phyloP scores from a whole-genome alignment of 2,113 vertebrate species.

The Corydoras sp. region DNA sequence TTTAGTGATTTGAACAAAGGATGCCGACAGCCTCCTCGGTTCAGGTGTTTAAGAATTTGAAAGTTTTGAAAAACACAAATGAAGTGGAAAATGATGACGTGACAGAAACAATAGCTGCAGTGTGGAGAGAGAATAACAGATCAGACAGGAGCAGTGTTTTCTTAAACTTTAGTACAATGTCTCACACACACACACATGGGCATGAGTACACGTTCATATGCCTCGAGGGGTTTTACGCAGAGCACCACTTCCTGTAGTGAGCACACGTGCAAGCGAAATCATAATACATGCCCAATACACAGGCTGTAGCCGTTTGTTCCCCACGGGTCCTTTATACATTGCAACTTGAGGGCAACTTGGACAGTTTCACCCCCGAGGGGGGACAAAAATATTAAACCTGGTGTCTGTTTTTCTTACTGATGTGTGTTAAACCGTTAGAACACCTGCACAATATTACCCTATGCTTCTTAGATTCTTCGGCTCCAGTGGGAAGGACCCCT shows the following conservation, averaged over 20 bases:
- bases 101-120: neutral
- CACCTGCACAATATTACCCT: slow-evolving; percentile 39
- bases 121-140: slow-evolving; percentile 35
- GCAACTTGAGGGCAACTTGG: neutral
- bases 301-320: slow-evolving; percentile 34
- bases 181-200: slow-evolving; percentile 55
- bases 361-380: slow-evolving; percentile 1
- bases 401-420: slow-evolving; percentile 59
- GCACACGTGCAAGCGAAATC: slow-evolving; percentile 10
- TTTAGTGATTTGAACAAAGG: too few relatives aligned
- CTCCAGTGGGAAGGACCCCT: too few relatives aligned
- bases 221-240: slow-evolving; percentile 31
- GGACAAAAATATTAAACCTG: slow-evolving; percentile 2
- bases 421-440: slow-evolving; percentile 54
- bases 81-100: neutral
- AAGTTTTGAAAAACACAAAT: neutral
- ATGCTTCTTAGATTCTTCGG: neutral
- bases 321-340: slow-evolving; percentile 20
- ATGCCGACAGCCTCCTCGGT: too few relatives aligned
- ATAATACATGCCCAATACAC: slow-evolving; percentile 21
- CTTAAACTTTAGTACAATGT: slow-evolving; percentile 26
- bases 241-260: slow-evolving; percentile 55
- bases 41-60: too few relatives aligned
- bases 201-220: slow-evolving; percentile 58
- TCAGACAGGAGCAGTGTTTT: slow-evolving; percentile 37